phyloP scores from a whole-genome alignment of 2,113 vertebrate species.

The Chaetorhynchus papuensis region DNA sequence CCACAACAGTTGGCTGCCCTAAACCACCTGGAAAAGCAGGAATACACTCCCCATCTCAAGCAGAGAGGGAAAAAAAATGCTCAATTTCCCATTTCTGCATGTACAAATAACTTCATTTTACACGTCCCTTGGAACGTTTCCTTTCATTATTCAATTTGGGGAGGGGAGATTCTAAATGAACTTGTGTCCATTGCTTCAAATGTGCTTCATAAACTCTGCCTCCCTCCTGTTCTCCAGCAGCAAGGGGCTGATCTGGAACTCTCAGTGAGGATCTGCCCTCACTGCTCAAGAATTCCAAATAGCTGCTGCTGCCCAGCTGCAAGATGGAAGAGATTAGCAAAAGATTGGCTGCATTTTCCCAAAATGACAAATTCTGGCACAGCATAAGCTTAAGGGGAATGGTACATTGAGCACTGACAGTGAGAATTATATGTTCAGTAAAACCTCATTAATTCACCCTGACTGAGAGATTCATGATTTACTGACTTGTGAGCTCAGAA shows the following conservation, averaged over 20 bases:
- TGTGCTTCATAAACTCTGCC: not conserved
- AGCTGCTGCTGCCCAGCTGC: conserved; percentile 29
- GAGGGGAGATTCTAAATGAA: not conserved
- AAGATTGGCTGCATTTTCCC: not conserved
- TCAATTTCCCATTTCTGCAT: not conserved
- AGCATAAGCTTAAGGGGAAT: not conserved
- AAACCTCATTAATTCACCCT: conserved; percentile 20
- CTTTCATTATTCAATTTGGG: not conserved
- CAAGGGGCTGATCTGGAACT: not conserved
- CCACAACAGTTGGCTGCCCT: not conserved
- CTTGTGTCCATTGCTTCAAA: not conserved
- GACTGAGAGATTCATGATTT: conserved; percentile 1
- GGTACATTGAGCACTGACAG: not conserved
- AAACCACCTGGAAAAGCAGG: not conserved
- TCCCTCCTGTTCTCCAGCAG: not conserved
- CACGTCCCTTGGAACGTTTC: not conserved
- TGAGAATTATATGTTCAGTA: conserved; percentile 10
- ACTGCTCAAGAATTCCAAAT: conserved; percentile 5
- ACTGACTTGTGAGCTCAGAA: conserved; percentile 9
- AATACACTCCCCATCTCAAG: not conserved
- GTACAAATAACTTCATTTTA: not conserved
- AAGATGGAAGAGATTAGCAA: not conserved
- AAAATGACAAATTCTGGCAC: conserved; percentile 28
- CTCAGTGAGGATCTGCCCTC: not conserved
- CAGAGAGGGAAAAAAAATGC: not conserved